Percentiles rank a stretch among this genome's conserved stretches.
These are phyloP conservation scores for Melanotaenia duboulayi DNA, from an alignment of 2,113 vertebrate species.

Conservation along the genomic window DNA sequence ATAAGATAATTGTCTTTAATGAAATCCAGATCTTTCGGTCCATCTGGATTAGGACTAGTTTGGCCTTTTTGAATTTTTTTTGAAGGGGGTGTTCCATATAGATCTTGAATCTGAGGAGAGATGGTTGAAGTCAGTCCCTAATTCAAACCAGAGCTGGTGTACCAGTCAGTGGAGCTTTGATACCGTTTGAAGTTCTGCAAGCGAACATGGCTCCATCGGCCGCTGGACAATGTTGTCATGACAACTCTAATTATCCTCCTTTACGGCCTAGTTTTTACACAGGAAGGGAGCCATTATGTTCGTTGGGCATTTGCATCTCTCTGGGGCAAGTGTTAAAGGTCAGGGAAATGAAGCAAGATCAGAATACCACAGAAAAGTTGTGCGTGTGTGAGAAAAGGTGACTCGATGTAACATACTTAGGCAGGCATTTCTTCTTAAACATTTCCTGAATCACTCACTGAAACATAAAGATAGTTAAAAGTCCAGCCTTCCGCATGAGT, in stretches of 20 bases:
- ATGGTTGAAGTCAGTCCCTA: conserved; percentile 89
- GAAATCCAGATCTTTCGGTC: conserved; percentile 93
- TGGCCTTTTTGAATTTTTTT: conserved; percentile 75
- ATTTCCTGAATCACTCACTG: conserved; percentile 53
- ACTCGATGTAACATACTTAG: conserved; percentile 50
- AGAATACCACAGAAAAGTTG: conserved; percentile 57
- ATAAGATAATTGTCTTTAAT: conserved; percentile 99
- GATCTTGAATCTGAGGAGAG: conserved; percentile 96
- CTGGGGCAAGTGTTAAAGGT: conserved; percentile 95
- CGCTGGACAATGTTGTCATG: conserved; percentile 93
- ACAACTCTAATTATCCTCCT: conserved; percentile 98
- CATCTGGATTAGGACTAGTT: conserved; percentile 76
- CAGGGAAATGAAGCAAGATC: conserved; percentile 90
- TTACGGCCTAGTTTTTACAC: conserved; percentile 97
- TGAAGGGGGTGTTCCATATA: conserved; percentile 83
- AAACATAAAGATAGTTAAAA: conserved; percentile 45
- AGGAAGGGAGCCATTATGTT: conserved; percentile 99
- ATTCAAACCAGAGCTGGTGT: conserved; percentile 96
- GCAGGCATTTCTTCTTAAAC: conserved; percentile 51
- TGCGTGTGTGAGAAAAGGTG: conserved; percentile 59
- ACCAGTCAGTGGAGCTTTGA: conserved; percentile 90
- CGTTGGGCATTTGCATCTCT: conserved; percentile 94
- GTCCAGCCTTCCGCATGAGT: conserved; percentile 23
- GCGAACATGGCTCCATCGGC: conserved; percentile 91
- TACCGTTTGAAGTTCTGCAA: conserved; percentile 98